phyloP scores from a whole-genome alignment of 2,888 invertebrate species.

The Frankliniella intonsa region DNA sequence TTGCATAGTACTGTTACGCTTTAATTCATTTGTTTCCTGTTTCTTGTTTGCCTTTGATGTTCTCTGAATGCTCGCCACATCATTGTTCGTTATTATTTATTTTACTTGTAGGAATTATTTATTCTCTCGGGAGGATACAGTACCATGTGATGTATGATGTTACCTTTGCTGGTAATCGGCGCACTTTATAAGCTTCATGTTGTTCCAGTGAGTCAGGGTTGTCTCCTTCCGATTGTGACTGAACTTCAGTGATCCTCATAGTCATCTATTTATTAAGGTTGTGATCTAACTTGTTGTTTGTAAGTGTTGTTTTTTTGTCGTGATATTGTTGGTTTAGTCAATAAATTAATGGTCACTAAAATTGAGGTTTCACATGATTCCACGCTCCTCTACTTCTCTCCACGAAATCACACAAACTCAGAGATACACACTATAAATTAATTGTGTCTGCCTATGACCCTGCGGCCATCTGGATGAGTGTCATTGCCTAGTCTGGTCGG shows the following conservation, averaged over 20 bases:
- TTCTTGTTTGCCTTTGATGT: conserved; percentile 8
- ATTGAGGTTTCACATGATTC: neutral
- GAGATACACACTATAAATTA: too few species aligned
- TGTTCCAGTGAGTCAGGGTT: neutral
- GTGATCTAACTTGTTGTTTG: conserved; percentile 1
- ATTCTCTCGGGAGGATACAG: conserved; percentile 4
- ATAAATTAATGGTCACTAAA: conserved; percentile 13
- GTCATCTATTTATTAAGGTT: conserved; percentile 23
- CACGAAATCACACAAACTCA: too few species aligned
- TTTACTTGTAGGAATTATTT: neutral
- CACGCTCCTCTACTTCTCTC: too few species aligned
- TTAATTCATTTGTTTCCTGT: conserved; percentile 24
- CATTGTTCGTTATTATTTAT: conserved; percentile 23
- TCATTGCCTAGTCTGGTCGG: neutral
- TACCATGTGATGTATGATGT: neutral
- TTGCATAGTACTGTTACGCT: neutral
- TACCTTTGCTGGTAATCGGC: neutral
- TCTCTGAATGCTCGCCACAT: neutral
- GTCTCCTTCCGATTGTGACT: conserved; percentile 17
- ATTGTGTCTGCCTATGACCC: too few species aligned
- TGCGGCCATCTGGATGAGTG: too few species aligned
- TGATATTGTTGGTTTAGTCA: conserved; percentile 25
- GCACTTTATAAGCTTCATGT: neutral
- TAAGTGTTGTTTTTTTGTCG: neutral
- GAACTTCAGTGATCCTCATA: conserved; percentile 21